Evolutionary conservation across 2,888 invertebrate species (phyloP).

Genomic region (Balanococcus diminutus): DNA sequence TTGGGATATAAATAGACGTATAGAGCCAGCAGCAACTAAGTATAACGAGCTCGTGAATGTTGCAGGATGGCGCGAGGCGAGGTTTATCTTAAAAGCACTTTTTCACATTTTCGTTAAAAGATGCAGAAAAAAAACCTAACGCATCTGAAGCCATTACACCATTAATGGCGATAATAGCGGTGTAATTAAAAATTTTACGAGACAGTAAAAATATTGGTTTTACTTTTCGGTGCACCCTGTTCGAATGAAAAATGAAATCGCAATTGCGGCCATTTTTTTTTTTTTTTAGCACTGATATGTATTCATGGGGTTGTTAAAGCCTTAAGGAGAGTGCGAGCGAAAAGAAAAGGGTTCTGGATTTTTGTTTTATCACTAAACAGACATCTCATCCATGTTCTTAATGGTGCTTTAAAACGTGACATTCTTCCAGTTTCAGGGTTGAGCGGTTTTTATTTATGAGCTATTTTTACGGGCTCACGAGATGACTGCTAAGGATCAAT

Average conservation of each 20-base stretch:
- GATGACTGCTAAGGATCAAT: slow-evolving; percentile 46
- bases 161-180: slow-evolving; percentile 20
- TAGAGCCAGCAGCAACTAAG: not conserved
- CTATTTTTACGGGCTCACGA: slow-evolving; percentile 43
- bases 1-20: not conserved
- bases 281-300: not conserved
- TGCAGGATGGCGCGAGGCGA: not conserved
- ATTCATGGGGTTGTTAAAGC: slow-evolving; percentile 25
- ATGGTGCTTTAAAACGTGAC: slow-evolving; percentile 51
- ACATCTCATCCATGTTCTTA: slow-evolving; percentile 44
- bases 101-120: not conserved
- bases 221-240: slow-evolving; percentile 20
- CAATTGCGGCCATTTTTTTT: slow-evolving; percentile 11
- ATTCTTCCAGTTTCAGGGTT: slow-evolving; percentile 32
- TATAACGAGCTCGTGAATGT: not conserved
- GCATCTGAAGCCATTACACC: not conserved
- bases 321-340: not conserved
- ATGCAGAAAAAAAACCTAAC: not conserved
- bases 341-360: not conserved
- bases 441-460: slow-evolving; percentile 42
- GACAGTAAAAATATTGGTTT: not conserved
- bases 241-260: slow-evolving; percentile 6
- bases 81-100: not conserved
- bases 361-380: slow-evolving; percentile 50
- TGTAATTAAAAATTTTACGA: slow-evolving; percentile 32